A percentile compares a stretch with the other conserved stretches of the same genome.
Evolutionary conservation across 2,888 invertebrate genomes (phyloP).

Genomic region (Neocrepidodera transversa): DNA sequence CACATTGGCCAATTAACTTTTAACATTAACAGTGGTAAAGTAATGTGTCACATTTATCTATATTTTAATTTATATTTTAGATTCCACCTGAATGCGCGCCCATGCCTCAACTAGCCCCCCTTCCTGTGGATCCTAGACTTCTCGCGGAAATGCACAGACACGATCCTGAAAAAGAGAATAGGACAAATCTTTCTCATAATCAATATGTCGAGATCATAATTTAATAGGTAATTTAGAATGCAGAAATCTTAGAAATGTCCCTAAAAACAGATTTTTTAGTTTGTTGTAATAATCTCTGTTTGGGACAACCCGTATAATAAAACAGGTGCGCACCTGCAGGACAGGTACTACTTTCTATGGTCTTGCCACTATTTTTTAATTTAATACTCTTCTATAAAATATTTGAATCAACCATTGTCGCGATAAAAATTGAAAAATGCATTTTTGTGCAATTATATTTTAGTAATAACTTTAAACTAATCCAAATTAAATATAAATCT

Average conservation of each 20-base stretch:
- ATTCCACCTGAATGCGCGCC: constrained; percentile 55
- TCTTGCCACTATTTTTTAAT: neutral
- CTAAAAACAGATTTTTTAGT: too few relatives aligned
- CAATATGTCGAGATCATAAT: constrained; percentile 58
- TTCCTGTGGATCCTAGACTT: constrained; percentile 55
- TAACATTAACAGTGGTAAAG: too few relatives aligned
- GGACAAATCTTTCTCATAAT: constrained; percentile 53
- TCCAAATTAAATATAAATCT: too few relatives aligned
- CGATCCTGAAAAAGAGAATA: constrained; percentile 53
- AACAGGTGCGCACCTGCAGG: neutral
- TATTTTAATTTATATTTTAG: constrained; percentile 50
- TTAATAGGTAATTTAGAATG: constrained; percentile 40
- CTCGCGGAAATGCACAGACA: constrained; percentile 51
- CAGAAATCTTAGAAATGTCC: neutral
- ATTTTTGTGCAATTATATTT: too few relatives aligned
- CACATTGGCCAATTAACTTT: too few relatives aligned
- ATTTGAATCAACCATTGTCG: too few relatives aligned
- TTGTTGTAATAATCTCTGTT: neutral
- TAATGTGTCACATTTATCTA: too few relatives aligned
- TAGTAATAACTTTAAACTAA: too few relatives aligned
- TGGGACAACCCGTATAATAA: neutral
- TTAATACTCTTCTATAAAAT: too few relatives aligned
- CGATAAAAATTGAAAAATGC: too few relatives aligned
- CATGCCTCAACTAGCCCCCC: constrained; percentile 53
- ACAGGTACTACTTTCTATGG: neutral